These are phyloP conservation scores for Pitta sordida DNA, from an alignment of 2,113 vertebrate species.

Conservation along the genomic window DNA sequence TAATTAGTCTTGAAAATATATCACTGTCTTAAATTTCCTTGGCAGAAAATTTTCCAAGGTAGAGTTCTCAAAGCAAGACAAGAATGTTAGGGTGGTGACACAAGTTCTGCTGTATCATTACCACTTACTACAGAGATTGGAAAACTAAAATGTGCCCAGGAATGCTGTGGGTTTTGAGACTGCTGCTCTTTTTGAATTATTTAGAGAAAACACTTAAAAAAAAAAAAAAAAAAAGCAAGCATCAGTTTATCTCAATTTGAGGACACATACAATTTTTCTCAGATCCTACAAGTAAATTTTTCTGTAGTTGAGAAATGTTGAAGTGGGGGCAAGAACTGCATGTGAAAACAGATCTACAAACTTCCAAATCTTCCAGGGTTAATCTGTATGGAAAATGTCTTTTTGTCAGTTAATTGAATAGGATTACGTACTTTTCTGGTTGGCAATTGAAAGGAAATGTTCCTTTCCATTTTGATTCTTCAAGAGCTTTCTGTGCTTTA, in stretches of 20 bases:
- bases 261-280: not conserved
- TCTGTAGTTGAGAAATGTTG: not conserved
- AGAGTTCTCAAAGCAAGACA: not conserved
- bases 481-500: constrained; percentile 30
- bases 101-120: not conserved
- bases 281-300: not conserved
- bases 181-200: not conserved
- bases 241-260: not conserved
- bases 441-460: constrained; percentile 5
- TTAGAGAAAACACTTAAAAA: not conserved
- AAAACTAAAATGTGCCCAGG: not conserved
- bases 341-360: not conserved
- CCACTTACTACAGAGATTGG: not conserved
- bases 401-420: constrained; percentile 43
- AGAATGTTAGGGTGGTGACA: not conserved
- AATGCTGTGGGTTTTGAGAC: not conserved
- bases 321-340: not conserved
- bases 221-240: not conserved
- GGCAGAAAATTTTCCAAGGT: not conserved
- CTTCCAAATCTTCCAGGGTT: not conserved
- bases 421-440: constrained; percentile 24
- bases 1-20: not conserved
- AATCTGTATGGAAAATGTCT: not conserved
- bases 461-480: constrained; percentile 30
- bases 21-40: not conserved